Evolutionary conservation across 2,797 vertebrate genomes (phyloP).

Genomic region (Gobionotothen gibberifrons): DNA sequence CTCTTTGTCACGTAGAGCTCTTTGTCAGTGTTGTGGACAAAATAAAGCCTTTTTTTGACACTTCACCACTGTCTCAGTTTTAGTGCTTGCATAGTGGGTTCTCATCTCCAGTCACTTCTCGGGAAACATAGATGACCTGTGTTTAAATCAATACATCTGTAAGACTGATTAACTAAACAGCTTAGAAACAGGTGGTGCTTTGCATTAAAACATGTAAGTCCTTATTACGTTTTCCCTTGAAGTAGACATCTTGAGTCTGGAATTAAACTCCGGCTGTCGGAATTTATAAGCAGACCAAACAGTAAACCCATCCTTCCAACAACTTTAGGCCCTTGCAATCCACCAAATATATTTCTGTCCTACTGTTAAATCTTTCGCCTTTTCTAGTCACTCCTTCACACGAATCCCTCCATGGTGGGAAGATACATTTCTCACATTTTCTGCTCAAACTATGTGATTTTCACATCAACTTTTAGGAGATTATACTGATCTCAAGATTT

Average conservation of each 20-base stretch:
- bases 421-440: slow-evolving; percentile 16
- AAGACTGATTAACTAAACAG: neutral
- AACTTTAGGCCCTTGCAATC: slow-evolving; percentile 21
- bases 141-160: slow-evolving; percentile 5
- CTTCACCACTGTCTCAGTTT: too few species aligned
- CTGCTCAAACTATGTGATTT: neutral
- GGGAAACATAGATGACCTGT: too few species aligned
- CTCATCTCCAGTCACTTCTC: too few species aligned
- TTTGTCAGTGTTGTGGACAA: too few species aligned
- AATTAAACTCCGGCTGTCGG: slow-evolving; percentile 40
- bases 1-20: too few species aligned
- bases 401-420: slow-evolving; percentile 13
- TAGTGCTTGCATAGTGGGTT: too few species aligned
- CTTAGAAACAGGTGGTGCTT: neutral
- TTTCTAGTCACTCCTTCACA: slow-evolving; percentile 13
- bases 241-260: slow-evolving; percentile 23
- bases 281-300: slow-evolving; percentile 34
- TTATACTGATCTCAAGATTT: slow-evolving; percentile 15
- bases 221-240: slow-evolving; percentile 34
- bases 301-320: slow-evolving; percentile 27
- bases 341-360: slow-evolving; percentile 30
- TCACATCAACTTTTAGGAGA: neutral
- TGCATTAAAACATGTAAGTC: slow-evolving; percentile 31
- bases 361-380: slow-evolving; percentile 40
- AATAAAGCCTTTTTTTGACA: too few species aligned